These are phyloP conservation scores for Gila robusta DNA, from an alignment of 2,797 vertebrate species.

Conservation along the genomic window DNA sequence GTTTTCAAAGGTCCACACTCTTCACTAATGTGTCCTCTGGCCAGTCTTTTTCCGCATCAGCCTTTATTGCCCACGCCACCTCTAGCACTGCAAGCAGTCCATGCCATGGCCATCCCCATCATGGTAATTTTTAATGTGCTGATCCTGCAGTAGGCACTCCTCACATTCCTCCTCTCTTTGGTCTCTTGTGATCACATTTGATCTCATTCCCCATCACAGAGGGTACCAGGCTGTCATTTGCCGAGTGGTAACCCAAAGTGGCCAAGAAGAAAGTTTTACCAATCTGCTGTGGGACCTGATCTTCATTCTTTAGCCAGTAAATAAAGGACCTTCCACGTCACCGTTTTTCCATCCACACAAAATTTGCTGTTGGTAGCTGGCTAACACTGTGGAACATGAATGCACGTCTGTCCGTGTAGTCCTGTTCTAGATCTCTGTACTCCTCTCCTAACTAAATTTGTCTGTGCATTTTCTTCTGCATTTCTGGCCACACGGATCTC, in stretches of 20 bases:
- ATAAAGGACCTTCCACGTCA: not conserved
- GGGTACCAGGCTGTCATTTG: not conserved
- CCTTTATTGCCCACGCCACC: not conserved
- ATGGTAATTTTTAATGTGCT: not conserved
- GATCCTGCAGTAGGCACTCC: not conserved
- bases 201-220: not conserved
- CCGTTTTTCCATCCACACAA: not conserved
- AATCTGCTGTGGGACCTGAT: not conserved
- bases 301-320: not conserved
- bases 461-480: not conserved
- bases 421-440: not conserved
- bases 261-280: conserved; percentile 1
- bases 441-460: not conserved
- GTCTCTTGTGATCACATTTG: not conserved
- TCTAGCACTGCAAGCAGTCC: not conserved
- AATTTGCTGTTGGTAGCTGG: not conserved
- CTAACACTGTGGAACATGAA: not conserved
- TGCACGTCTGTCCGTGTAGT: not conserved
- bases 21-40: no score
- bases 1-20: not conserved
- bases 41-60: not conserved
- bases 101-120: not conserved
- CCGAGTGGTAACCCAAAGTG: not conserved
- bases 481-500: not conserved
- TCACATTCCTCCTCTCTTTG: not conserved